Conservation (phyloP, 2,888 invertebrate genomes). For the Drosophila pseudotalamancana region DNA sequence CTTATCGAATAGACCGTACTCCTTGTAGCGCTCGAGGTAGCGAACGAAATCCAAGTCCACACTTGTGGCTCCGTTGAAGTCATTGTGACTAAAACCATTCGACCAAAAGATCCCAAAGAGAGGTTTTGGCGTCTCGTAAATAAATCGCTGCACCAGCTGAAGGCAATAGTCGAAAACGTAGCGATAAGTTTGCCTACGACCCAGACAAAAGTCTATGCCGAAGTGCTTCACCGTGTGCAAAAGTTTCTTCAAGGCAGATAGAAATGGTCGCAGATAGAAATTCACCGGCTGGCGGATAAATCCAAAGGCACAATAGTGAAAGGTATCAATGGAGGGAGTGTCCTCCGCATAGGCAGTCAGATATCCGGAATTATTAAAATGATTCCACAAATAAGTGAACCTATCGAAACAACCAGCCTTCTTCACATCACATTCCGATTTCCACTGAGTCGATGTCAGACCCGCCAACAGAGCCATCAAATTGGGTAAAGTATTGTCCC, state of each 20-base stretch:
- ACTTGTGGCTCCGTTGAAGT: conserved; percentile 86
- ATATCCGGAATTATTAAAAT: conserved; percentile 88
- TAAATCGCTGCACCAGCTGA: conserved; percentile 87
- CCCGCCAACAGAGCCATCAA: conserved; percentile 92
- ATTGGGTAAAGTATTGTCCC: conserved; percentile 95
- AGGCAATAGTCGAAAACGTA: conserved; percentile 87
- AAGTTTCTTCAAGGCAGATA: conserved; percentile 87
- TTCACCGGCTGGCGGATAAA: conserved; percentile 90
- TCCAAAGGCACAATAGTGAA: conserved; percentile 80
- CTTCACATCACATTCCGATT: conserved; percentile 84
- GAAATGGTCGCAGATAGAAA: conserved; percentile 90
- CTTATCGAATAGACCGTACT: conserved; percentile 86
- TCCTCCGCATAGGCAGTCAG: conserved; percentile 92
- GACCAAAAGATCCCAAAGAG: conserved; percentile 91
- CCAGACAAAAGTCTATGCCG: conserved; percentile 86
- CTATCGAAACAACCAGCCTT: conserved; percentile 86
- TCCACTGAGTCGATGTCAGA: conserved; percentile 84
- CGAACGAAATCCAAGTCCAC: conserved; percentile 87
- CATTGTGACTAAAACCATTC: conserved; percentile 89
- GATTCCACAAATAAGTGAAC: conserved; percentile 90
- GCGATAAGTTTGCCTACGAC: conserved; percentile 86
- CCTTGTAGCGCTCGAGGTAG: conserved; percentile 86
- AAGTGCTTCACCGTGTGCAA: conserved; percentile 85
- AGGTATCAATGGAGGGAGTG: conserved; percentile 81
- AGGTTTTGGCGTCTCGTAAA: conserved; percentile 84